Conservation (phyloP, 2,113 vertebrate genomes). For the Lepidiolamprologus cunningtoni region DNA sequence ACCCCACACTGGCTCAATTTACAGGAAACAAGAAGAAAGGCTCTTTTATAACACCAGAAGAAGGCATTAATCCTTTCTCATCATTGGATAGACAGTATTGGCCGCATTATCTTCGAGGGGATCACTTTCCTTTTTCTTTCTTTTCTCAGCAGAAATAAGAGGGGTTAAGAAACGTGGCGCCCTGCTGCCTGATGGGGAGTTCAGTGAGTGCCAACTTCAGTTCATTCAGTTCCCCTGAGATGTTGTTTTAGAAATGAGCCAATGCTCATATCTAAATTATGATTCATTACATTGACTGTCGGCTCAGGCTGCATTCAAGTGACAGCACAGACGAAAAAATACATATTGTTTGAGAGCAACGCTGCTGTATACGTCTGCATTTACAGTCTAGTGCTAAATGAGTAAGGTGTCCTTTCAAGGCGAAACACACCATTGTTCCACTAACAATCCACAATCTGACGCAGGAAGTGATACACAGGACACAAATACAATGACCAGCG, state of each 20-base stretch:
- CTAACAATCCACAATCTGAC: slow-evolving; percentile 60
- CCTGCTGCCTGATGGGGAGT: not conserved
- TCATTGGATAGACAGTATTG: not conserved
- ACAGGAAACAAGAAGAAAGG: not conserved
- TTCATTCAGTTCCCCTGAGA: not conserved
- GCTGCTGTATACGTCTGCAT: not conserved
- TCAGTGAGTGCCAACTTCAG: not conserved
- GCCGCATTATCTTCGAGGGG: not conserved
- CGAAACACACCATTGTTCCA: slow-evolving; percentile 54
- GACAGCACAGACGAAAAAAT: not conserved
- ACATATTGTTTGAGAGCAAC: slow-evolving; percentile 21
- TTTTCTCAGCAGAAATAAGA: not conserved
- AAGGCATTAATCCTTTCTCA: not conserved
- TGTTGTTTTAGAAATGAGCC: not conserved
- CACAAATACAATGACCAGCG: slow-evolving; percentile 56
- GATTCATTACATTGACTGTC: slow-evolving; percentile 7
- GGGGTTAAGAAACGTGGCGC: not conserved
- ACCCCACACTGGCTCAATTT: not conserved
- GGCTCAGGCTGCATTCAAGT: slow-evolving; percentile 5
- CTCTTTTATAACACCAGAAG: not conserved
- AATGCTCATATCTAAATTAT: slow-evolving; percentile 7
- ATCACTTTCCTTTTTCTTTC: not conserved
- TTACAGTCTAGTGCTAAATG: slow-evolving; percentile 36
- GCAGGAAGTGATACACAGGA: slow-evolving; percentile 66
- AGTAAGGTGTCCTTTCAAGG: slow-evolving; percentile 58